Base-by-base conservation (phyloP, 2,113 vertebrate species). In the Sclerurus mexicanus region DNA sequence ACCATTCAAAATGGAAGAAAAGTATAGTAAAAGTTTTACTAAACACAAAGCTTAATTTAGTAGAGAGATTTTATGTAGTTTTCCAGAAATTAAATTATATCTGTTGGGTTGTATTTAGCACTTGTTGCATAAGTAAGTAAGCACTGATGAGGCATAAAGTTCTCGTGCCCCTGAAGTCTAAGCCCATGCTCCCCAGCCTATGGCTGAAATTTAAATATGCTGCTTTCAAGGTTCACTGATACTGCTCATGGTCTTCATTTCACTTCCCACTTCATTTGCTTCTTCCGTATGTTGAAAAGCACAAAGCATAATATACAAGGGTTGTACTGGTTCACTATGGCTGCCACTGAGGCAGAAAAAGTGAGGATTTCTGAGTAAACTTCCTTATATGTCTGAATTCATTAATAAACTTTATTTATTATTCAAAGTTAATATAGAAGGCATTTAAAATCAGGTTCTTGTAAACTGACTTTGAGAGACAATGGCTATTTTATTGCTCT, bases 171-270 rank as follows among this genome's bases (percentile, higher is more conserved):
- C 8, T 80, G 3, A 78, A 35, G 37, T 72, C 16, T 63, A 53
- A 62, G 21, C 5, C 21, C 0, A 0, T 31, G 22, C 7, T 37
- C 21, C 14, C 33, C 23, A 37, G 2, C 2, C 39, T 31, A 10
- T 14, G 30, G 5, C 33, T 85, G 39, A 82, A 77, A 40, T 6
- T 58, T 8, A 59, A 37, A 50, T 16, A 49, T 16, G 24, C 31
- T 83, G 7, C 21, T 89, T 79, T 37, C 1, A 2, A 46, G n/a
- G 9, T 13, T 59, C 35, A 80, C 12, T 37, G 8, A 59, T n/a
- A 55, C 2, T 28, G 5, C 9, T 58, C 15, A 76, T 13, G 53
- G 10, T 35, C 42, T 81, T 66, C 3, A 25, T 86, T 86, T 83
- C 15, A 25, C 27, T 58, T 84, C 18, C 6, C 8, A 35, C 9